These are phyloP conservation scores for Podarcis muralis DNA, from an alignment of 2,113 vertebrate genomes.

Conservation along the genomic window DNA sequence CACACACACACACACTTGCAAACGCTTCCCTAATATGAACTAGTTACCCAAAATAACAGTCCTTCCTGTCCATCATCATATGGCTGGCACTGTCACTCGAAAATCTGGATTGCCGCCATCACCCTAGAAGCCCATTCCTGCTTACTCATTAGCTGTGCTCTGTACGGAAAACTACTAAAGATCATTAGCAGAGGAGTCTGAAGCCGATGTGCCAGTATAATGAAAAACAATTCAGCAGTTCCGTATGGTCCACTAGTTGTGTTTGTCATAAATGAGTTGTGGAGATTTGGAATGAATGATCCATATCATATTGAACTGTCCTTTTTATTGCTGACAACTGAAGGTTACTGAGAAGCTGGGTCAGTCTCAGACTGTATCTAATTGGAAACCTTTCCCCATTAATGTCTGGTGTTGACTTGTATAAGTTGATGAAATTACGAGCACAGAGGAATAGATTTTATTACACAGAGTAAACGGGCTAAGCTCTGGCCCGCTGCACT, in stretches of 20 bases:
- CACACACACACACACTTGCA: neutral
- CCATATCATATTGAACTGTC: slow-evolving; percentile 86
- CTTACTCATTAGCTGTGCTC: slow-evolving; percentile 79
- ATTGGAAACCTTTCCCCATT: slow-evolving; percentile 82
- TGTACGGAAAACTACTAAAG: slow-evolving; percentile 78
- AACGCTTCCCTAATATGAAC: slow-evolving; percentile 40
- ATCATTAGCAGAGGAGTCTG: slow-evolving; percentile 84
- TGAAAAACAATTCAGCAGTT: slow-evolving; percentile 87
- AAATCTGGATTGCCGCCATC: slow-evolving; percentile 57
- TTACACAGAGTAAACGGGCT: slow-evolving; percentile 67
- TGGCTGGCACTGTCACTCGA: slow-evolving; percentile 57
- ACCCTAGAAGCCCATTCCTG: slow-evolving; percentile 55
- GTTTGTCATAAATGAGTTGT: slow-evolving; percentile 90
- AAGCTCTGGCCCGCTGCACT: slow-evolving; percentile 67
- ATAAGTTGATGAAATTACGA: slow-evolving; percentile 80
- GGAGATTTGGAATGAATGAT: slow-evolving; percentile 85
- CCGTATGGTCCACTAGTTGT: slow-evolving; percentile 84
- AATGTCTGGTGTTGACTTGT: slow-evolving; percentile 75
- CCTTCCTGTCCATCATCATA: slow-evolving; percentile 56
- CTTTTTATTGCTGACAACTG: slow-evolving; percentile 84
- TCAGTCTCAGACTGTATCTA: slow-evolving; percentile 77
- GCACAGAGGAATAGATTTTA: slow-evolving; percentile 74
- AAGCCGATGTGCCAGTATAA: slow-evolving; percentile 81
- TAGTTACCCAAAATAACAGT: slow-evolving; percentile 67
- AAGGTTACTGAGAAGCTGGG: slow-evolving; percentile 83